Base-by-base conservation (phyloP, 2,888 invertebrate genomes). In the Gastrophysa polygoni region DNA sequence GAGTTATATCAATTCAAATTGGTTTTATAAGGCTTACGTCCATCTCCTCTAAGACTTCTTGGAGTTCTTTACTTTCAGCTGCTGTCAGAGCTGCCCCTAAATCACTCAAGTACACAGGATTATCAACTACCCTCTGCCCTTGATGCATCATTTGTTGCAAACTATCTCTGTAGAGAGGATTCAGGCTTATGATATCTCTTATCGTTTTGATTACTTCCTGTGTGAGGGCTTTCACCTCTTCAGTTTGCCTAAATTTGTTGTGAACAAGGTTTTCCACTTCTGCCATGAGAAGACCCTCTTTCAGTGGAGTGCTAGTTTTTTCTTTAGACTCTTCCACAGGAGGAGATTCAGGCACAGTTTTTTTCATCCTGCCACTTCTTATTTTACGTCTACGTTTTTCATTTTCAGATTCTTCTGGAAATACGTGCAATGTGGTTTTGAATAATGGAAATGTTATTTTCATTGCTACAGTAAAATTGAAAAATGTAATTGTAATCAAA, bases 121-220 rank as follows among this genome's bases (percentile, higher is more conserved):
- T 98, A 82, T 99, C 99, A 10, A 98, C 94, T 21, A 98, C 96
- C 60, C 96, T 86, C 81, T 97, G 96, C 1, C 97, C 97, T 75
- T 96, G 96, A 73, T 97, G 96, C 75, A 99, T 84, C 91, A 99
- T 96, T 82, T 98, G 96, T 77, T 96, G 95, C n/a, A 99, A 87
- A 54, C 96, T 96, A 80, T 99, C 98, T 69, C 97, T 91, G 79
- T 98, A 98, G 61, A 99, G 83, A 0, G 98, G 96, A 87, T 98
- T 99, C 85, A 98, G 87, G 69, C 95, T 93, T 66, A 99, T 97
- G 62, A 99, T 97, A 82, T 99, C 99, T 57, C 97, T 85, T 68
- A 98, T 96, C 0, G 98, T 98, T 83, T 98, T 96, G 48, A 98
- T 96, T 61, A 73, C 73, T 85, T 98, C 98, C 81, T 97, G 96